These are phyloP conservation scores for Trachelus iudaicus DNA, from an alignment of 2,888 invertebrate genomes.

Conservation along the genomic window DNA sequence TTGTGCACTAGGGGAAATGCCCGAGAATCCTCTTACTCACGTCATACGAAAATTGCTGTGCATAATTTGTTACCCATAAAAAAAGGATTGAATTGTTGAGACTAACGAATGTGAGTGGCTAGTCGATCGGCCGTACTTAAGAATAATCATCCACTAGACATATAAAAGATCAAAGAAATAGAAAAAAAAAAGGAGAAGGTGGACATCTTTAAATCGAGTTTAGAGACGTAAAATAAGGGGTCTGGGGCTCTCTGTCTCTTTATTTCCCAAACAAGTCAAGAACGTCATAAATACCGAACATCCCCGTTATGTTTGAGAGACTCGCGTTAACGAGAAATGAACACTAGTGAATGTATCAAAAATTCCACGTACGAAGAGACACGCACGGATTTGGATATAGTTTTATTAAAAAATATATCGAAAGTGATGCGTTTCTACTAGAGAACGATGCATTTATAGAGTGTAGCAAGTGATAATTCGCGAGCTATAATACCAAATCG, in stretches of 20 bases:
- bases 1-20: conserved; percentile 8
- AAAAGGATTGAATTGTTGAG: conserved; percentile 50
- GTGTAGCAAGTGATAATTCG: neutral
- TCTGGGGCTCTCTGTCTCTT: neutral
- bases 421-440: neutral
- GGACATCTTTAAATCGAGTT: neutral
- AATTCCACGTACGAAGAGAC: neutral
- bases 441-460: neutral
- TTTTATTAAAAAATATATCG: neutral
- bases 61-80: conserved; percentile 52
- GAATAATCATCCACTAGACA: neutral
- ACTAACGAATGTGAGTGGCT: conserved; percentile 56
- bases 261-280: neutral
- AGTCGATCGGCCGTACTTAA: conserved; percentile 21
- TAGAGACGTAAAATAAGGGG: neutral
- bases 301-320: neutral
- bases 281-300: neutral
- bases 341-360: neutral
- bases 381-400: neutral
- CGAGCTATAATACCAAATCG: neutral
- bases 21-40: conserved; percentile 35
- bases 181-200: neutral
- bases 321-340: neutral
- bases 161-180: neutral
- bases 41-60: conserved; percentile 36